A percentile compares a stretch with the other conserved stretches of the same genome.
These are phyloP conservation scores for Lamproptera curius DNA, from an alignment of 2,888 invertebrate genomes.

Conservation along the genomic window DNA sequence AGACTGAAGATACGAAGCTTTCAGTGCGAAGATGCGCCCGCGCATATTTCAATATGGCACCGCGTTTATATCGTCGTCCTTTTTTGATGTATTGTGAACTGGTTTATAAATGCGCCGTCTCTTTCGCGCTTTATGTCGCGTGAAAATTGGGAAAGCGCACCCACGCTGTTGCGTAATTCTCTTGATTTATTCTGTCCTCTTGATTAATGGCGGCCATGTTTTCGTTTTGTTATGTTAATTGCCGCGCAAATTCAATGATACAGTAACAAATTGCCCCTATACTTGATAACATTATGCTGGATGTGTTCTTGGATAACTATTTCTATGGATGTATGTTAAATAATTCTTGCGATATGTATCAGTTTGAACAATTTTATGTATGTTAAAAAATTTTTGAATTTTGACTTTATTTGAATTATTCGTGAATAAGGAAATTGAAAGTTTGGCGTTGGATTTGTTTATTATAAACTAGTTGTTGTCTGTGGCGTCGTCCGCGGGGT, in stretches of 20 bases:
- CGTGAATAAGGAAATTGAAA: too few species aligned
- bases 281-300: constrained; percentile 7
- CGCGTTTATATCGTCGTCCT: constrained; percentile 42
- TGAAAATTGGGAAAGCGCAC: constrained; percentile 63
- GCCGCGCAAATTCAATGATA: constrained; percentile 52
- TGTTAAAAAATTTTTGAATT: too few species aligned
- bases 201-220: constrained; percentile 63
- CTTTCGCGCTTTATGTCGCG: constrained; percentile 41
- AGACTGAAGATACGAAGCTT: constrained; percentile 61
- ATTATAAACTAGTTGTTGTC: too few species aligned
- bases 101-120: constrained; percentile 27
- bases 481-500: too few species aligned
- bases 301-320: too few species aligned
- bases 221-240: constrained; percentile 54
- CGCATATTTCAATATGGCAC: constrained; percentile 37
- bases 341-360: too few species aligned
- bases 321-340: too few species aligned
- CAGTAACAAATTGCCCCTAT: constrained; percentile 27
- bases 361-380: too few species aligned
- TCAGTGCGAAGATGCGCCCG: constrained; percentile 63
- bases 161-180: constrained; percentile 51
- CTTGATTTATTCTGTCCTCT: constrained; percentile 62
- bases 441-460: too few species aligned
- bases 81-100: constrained; percentile 13
- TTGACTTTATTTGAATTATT: too few species aligned